A percentile compares a stretch with the other conserved stretches of the same genome.
Conservation (phyloP, 1,140 invertebrate species). For the Metopolophium dirhodum region DNA sequence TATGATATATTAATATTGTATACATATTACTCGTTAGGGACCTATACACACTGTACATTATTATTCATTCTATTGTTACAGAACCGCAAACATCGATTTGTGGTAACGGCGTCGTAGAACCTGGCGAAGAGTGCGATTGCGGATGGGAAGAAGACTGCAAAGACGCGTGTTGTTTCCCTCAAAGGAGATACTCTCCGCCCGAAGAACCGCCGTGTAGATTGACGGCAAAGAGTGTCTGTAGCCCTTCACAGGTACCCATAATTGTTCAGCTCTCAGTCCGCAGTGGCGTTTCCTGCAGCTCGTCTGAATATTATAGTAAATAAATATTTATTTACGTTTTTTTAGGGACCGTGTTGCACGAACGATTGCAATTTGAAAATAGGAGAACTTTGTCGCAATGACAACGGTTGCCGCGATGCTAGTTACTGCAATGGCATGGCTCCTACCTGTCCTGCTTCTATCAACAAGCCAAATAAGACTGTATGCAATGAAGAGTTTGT, state of each 20-base stretch:
- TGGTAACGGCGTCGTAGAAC: conserved; percentile 96
- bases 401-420: conserved; percentile 90
- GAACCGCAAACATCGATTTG: conserved; percentile 90
- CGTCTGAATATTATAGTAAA: not conserved
- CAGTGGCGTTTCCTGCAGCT: not conserved
- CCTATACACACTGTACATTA: no score
- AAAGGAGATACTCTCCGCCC: conserved; percentile 75
- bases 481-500: conserved; percentile 93
- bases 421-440: conserved; percentile 87
- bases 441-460: conserved; percentile 86
- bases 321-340: conserved; percentile 61
- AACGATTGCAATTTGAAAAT: conserved; percentile 83
- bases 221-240: conserved; percentile 77
- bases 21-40: no score
- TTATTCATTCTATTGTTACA: conserved; percentile 61
- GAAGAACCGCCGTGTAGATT: conserved; percentile 85
- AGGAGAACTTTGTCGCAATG: conserved; percentile 87
- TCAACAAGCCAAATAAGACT: conserved; percentile 92
- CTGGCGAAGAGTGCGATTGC: conserved; percentile 97
- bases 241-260: conserved; percentile 76
- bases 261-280: not conserved
- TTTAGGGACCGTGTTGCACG: conserved; percentile 94
- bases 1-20: no score
- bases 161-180: conserved; percentile 92
- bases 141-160: conserved; percentile 96